Evolutionary conservation across 2,888 invertebrate genomes (phyloP).

Genomic region (Nasonia oneida): DNA sequence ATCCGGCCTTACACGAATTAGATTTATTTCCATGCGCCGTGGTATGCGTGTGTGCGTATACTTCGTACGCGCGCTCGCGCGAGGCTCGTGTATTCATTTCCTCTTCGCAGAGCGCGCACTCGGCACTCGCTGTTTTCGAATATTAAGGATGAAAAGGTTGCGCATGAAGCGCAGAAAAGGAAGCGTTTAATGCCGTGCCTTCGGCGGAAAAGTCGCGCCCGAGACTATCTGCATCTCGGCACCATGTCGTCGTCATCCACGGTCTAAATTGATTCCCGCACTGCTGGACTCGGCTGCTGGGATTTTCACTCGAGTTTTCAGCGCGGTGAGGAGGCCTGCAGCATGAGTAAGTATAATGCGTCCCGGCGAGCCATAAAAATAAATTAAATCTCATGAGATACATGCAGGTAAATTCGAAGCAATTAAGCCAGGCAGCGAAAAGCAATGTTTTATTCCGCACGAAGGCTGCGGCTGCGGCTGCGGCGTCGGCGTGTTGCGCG

Average conservation of each 20-base stretch:
- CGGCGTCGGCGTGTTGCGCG: background rate
- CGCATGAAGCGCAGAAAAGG: too few species aligned
- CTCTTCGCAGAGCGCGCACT: constrained; percentile 10
- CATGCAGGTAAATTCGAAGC: constrained; percentile 8
- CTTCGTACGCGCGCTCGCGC: background rate
- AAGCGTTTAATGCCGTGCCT: constrained; percentile 5
- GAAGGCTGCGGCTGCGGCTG: background rate
- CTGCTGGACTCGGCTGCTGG: too few species aligned
- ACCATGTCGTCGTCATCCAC: too few species aligned
- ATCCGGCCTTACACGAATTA: constrained; percentile 61
- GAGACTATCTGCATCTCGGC: too few species aligned
- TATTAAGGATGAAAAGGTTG: too few species aligned
- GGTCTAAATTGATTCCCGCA: too few species aligned
- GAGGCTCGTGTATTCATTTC: constrained; percentile 48
- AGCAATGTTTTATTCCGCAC: constrained; percentile 3
- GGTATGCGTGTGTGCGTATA: constrained; percentile 34
- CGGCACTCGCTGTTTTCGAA: too few species aligned
- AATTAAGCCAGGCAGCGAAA: constrained; percentile 31
- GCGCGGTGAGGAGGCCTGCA: too few species aligned
- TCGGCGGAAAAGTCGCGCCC: constrained; percentile 35
- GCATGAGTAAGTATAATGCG: background rate
- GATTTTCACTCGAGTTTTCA: too few species aligned
- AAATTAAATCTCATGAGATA: background rate
- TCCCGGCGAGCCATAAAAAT: background rate
- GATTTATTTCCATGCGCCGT: constrained; percentile 63